These are phyloP conservation scores for Hirudinaria manillensis DNA, from an alignment of 2,888 invertebrate genomes.

Conservation along the genomic window DNA sequence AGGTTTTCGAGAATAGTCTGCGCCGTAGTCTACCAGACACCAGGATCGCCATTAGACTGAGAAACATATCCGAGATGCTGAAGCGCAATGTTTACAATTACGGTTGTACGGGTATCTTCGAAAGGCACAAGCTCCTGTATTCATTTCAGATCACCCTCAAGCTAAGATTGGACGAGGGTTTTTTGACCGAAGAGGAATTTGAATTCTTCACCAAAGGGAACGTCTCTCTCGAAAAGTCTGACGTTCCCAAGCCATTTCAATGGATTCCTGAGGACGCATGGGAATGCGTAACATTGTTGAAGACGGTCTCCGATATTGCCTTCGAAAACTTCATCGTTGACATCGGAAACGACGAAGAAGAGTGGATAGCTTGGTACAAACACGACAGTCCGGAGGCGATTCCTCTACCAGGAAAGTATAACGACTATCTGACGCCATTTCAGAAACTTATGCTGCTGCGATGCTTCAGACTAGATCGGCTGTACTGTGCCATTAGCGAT, in stretches of 20 bases:
- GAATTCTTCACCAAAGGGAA: conserved; percentile 82
- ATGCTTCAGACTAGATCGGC: conserved; percentile 81
- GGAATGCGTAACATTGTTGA: conserved; percentile 74
- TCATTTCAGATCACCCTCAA: conserved; percentile 87
- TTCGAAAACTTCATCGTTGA: conserved; percentile 66
- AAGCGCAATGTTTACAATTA: conserved; percentile 84
- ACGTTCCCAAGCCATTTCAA: conserved; percentile 63
- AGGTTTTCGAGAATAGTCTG: conserved; percentile 64
- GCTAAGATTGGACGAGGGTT: conserved; percentile 66
- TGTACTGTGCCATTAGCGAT: conserved; percentile 76
- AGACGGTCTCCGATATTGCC: conserved; percentile 63
- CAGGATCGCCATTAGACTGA: conserved; percentile 66
- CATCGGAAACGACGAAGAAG: conserved; percentile 58
- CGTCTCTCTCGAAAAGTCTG: conserved; percentile 69
- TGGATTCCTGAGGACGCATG: conserved; percentile 74
- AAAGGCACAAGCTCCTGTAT: conserved; percentile 79
- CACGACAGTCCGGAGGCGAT: conserved; percentile 73
- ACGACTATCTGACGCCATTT: conserved; percentile 60
- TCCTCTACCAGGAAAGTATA: conserved; percentile 67
- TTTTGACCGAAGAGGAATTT: conserved; percentile 66
- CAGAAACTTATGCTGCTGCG: conserved; percentile 74
- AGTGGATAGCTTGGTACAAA: conserved; percentile 75
- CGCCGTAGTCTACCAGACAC: conserved; percentile 76
- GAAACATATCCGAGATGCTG: conserved; percentile 74
- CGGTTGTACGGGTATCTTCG: conserved; percentile 86